These are phyloP conservation scores for Andricus grossulariae DNA, from an alignment of 1,140 invertebrate genomes.

Conservation along the genomic window DNA sequence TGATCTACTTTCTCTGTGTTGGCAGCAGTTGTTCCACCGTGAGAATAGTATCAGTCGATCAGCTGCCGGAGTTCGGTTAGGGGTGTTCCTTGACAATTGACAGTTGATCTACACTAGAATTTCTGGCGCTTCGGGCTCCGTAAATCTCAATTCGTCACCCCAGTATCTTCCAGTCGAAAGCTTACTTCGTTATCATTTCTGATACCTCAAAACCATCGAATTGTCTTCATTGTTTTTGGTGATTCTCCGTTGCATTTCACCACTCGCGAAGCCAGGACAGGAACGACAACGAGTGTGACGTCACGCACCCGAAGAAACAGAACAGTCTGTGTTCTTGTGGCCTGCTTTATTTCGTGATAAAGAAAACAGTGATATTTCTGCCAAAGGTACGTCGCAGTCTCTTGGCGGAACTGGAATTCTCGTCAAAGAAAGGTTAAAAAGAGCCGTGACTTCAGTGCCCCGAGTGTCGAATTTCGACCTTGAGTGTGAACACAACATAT, in stretches of 20 bases:
- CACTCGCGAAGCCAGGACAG: background rate
- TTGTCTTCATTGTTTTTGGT: too few relatives aligned
- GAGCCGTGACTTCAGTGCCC: background rate
- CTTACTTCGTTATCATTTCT: too few relatives aligned
- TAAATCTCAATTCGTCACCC: background rate
- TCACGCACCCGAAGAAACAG: background rate
- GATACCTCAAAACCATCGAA: too few relatives aligned
- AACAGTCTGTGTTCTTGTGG: background rate
- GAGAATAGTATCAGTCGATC: conserved; percentile 34
- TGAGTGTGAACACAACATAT: background rate
- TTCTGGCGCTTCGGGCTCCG: background rate
- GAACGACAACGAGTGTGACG: conserved; percentile 25
- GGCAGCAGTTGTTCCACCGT: background rate
- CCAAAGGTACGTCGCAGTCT: background rate
- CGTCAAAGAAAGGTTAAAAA: background rate
- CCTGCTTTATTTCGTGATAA: background rate
- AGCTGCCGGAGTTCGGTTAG: conserved; percentile 51
- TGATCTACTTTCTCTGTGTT: too few relatives aligned
- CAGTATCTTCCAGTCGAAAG: too few relatives aligned
- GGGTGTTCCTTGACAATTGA: conserved; percentile 52
- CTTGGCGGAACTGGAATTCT: background rate
- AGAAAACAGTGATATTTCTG: background rate
- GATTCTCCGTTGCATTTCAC: too few relatives aligned
- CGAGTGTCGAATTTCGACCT: background rate
- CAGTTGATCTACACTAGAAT: conserved; percentile 52